Evolutionary conservation across 37 sponge, comb jelly and placozoan genomes (phyloP).

Genomic region (Aphrocallistes beatrix): DNA sequence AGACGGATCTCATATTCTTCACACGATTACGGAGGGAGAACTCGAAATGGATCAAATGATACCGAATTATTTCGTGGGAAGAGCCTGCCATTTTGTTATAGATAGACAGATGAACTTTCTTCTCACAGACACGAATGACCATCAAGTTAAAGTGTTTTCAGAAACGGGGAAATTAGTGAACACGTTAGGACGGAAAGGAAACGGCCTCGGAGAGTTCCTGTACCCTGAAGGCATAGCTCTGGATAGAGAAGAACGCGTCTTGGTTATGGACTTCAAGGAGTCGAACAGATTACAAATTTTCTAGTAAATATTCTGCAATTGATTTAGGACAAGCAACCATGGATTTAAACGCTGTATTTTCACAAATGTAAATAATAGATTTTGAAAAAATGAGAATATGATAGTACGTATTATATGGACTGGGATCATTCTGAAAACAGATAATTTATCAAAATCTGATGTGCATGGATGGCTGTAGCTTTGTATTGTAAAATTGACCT

Average conservation of each 20-base stretch:
- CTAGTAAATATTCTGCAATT: not conserved
- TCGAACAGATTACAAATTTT: not conserved
- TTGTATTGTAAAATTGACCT: no score
- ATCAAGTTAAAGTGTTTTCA: not conserved
- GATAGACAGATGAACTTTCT: not conserved
- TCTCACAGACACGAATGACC: constrained; percentile 4
- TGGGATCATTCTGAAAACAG: no score
- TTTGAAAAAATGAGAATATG: no score
- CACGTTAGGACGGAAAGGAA: not conserved
- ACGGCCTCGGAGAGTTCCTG: not conserved
- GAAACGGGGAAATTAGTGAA: not conserved
- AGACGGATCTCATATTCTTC: not conserved
- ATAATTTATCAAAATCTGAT: no score
- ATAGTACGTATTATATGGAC: no score
- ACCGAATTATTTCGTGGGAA: not conserved
- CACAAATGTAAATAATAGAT: no score
- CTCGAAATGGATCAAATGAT: not conserved
- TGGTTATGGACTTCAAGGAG: constrained; percentile 1
- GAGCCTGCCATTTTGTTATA: not conserved
- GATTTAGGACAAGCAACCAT: no score
- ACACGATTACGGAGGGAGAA: not conserved
- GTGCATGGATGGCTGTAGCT: no score
- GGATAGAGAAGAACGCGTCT: not conserved
- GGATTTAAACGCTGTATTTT: no score
- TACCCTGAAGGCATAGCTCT: not conserved